phyloP scores from a whole-genome alignment of 2,113 vertebrate genomes.

The human region DNA sequence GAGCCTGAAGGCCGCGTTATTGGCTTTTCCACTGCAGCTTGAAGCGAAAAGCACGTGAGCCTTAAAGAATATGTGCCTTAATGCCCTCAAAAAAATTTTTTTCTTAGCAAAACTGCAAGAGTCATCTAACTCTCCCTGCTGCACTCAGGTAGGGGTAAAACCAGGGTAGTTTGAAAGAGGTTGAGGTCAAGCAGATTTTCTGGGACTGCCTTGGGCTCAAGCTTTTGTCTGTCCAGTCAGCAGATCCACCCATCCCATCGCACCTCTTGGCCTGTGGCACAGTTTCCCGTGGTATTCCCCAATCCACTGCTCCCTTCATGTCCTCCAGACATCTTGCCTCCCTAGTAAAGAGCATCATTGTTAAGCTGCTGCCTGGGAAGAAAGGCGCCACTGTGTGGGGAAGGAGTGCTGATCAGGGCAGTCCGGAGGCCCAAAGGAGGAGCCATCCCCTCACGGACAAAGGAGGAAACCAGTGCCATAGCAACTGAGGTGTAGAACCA shows the following conservation, averaged over 20 bases:
- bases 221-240: rapidly evolving
- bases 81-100: not conserved
- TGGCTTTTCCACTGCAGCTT: conserved; percentile 46
- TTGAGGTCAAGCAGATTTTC: not conserved
- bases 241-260: not conserved
- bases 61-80: conserved; percentile 19
- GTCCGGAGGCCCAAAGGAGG: not conserved
- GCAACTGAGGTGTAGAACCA: not conserved
- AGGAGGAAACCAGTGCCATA: not conserved
- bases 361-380: not conserved
- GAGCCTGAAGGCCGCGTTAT: conserved; percentile 55
- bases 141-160: not conserved
- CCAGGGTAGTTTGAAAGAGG: not conserved
- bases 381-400: not conserved
- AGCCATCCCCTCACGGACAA: not conserved
- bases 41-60: conserved; percentile 28
- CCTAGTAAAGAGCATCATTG: not conserved
- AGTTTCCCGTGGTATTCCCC: not conserved
- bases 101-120: not conserved
- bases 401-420: not conserved
- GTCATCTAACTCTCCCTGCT: not conserved
- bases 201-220: not conserved
- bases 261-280: rapidly evolving
- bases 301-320: not conserved
- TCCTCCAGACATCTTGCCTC: not conserved